phyloP scores from a whole-genome alignment of 2,113 vertebrate species.

The Cheilinus undulatus region DNA sequence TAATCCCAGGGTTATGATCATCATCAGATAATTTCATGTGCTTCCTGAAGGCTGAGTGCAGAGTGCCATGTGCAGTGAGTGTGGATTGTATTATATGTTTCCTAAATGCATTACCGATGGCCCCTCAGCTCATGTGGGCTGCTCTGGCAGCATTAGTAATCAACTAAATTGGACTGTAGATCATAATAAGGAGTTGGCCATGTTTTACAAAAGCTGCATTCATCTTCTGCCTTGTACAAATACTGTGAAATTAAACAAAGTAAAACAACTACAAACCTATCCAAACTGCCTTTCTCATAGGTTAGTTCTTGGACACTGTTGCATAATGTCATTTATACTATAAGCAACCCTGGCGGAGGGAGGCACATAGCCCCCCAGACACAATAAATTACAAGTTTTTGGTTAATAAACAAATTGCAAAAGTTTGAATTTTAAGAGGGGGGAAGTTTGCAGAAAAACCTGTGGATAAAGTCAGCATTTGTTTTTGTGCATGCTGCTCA shows the following conservation, averaged over 20 bases:
- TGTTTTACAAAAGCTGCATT: neutral
- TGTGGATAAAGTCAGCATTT: too few species aligned
- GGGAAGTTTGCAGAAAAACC: too few species aligned
- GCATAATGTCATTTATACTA: too few species aligned
- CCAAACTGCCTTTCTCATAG: too few species aligned
- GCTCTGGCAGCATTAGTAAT: slow-evolving; percentile 13
- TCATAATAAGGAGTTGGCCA: neutral
- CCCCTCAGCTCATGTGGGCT: slow-evolving; percentile 5
- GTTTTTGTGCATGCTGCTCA: too few species aligned
- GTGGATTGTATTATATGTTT: slow-evolving; percentile 22
- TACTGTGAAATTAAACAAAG: neutral
- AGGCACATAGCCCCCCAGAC: too few species aligned
- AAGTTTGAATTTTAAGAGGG: too few species aligned
- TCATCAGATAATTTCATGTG: slow-evolving; percentile 26
- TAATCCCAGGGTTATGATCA: slow-evolving; percentile 25
- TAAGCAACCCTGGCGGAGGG: too few species aligned
- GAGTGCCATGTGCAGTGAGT: slow-evolving; percentile 25
- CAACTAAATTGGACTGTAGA: neutral
- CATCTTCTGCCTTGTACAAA: neutral
- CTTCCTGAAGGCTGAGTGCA: slow-evolving; percentile 35
- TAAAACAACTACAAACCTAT: too few species aligned
- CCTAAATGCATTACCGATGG: slow-evolving; percentile 44
- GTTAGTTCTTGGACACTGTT: too few species aligned
- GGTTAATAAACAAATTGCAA: too few species aligned
- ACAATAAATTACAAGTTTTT: too few species aligned